phyloP scores from a whole-genome alignment of 2,113 vertebrate genomes.

The Varanus komodoensis region DNA sequence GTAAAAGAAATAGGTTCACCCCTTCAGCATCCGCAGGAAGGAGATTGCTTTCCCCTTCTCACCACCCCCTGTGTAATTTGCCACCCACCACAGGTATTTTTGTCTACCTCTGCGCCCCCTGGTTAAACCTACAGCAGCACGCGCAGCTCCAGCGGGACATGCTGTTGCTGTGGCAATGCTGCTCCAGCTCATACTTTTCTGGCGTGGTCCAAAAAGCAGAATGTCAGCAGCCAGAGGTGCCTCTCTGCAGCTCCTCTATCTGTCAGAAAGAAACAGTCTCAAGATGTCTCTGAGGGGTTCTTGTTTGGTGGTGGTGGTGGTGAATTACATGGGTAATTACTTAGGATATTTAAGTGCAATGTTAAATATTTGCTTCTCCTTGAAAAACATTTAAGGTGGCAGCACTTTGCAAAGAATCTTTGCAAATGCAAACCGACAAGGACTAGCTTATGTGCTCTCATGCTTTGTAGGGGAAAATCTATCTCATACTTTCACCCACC shows the following conservation, averaged over 20 bases:
- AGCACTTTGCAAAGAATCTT: constrained; percentile 54
- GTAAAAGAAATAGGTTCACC: constrained; percentile 40
- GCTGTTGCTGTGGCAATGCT: constrained; percentile 67
- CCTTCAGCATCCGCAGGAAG: constrained; percentile 67
- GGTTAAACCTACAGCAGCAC: constrained; percentile 60
- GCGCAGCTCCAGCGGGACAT: constrained; percentile 61
- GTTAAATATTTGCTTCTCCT: constrained; percentile 72
- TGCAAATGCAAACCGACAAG: constrained; percentile 52
- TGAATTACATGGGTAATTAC: constrained; percentile 54
- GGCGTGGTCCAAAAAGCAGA: constrained; percentile 66
- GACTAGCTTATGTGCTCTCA: constrained; percentile 25
- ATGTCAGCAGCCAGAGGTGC: constrained; percentile 55
- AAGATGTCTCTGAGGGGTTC: constrained; percentile 52
- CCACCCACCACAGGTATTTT: constrained; percentile 63
- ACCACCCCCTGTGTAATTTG: constrained; percentile 55
- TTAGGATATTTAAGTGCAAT: constrained; percentile 66
- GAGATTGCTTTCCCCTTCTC: constrained; percentile 58
- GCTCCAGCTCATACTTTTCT: constrained; percentile 46
- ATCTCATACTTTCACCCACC: too few relatives aligned
- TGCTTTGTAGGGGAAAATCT: neutral
- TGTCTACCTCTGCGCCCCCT: constrained; percentile 62
- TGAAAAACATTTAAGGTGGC: constrained; percentile 72
- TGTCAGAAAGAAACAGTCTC: constrained; percentile 62
- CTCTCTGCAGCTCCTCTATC: constrained; percentile 55
- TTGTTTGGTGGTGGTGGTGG: constrained; percentile 33